Base-by-base conservation (phyloP, 2,888 invertebrate species). In the Clanis bilineata region DNA sequence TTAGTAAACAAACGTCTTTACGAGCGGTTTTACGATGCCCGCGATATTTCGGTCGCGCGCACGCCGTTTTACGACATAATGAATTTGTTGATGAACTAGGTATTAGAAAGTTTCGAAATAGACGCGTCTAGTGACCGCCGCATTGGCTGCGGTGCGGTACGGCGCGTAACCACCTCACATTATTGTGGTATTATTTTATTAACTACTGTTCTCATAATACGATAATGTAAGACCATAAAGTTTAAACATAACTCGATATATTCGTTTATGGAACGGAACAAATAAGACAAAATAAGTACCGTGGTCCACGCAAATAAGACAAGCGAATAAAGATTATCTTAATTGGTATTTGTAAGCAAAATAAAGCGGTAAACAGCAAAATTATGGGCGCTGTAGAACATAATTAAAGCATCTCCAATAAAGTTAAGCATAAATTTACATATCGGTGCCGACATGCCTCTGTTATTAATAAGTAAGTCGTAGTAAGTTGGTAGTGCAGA, bases 1-100 rank as follows among this genome's bases (percentile, higher is more conserved):
- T 91, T 91, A 90, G 92, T 92, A 92, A 92, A 91, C 92, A 92
- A 90, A 91, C 90, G 90, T 83, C 88, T 92, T 92, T 92, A 92
- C 90, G 92, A 90, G 83, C 88, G 83, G 82, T 84, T 92, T 92
- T 92, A 91, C 88, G 91, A 90, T 77, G 64, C 88, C 88, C 87
- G 85, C 90, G 91, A 90, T 92, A 91, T 92, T 92, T 92, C 85
- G 89, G 92, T 90, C 90, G 87, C 86, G 89, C 85, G 82, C 85
- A 82, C 85, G 86, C 79, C 82, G 81, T 83, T 91, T 92, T 91
- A 92, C 91, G 92, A 92, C 90, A 90, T 91, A 92, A 91, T 92
- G 90, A 92, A 92, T 92, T 90, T 88, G 90, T 91, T 92, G 90
- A 92, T 92, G 91, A 90, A 91, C 91, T 90, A 86, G 85, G 88